A percentile compares a stretch with the other conserved stretches of the same genome.
phyloP scores from a whole-genome alignment of 2,888 invertebrate species.

The Agrochola circellaris region DNA sequence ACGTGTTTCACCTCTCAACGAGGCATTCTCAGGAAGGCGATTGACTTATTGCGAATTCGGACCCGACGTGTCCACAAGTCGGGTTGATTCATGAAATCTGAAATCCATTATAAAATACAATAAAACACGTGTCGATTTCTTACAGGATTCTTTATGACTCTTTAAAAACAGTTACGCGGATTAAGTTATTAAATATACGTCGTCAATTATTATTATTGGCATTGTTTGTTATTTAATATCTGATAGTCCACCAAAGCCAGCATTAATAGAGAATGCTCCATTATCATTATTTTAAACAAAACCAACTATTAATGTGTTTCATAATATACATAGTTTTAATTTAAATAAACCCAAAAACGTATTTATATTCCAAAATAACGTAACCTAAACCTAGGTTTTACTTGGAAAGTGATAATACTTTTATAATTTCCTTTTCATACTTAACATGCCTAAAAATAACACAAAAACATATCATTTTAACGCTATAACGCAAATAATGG shows the following conservation, averaged over 20 bases:
- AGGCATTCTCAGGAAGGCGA: no score
- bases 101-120: no score
- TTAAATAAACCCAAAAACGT: background rate
- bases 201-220: no score
- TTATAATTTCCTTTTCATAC: background rate
- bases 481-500: constrained; percentile 4
- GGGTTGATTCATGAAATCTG: no score
- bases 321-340: background rate
- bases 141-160: no score
- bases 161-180: no score
- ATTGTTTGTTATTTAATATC: no score
- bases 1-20: no score
- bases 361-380: background rate
- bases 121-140: no score
- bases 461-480: background rate
- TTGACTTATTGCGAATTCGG: no score
- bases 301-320: background rate
- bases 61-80: no score
- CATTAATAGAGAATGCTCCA: background rate
- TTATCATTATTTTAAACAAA: background rate
- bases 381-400: background rate
- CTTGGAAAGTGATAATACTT: background rate
- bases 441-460: background rate
- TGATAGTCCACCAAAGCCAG: background rate
- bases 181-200: no score